Base-by-base conservation (phyloP, 2,888 invertebrate species). In the Terebella lapidaria region DNA sequence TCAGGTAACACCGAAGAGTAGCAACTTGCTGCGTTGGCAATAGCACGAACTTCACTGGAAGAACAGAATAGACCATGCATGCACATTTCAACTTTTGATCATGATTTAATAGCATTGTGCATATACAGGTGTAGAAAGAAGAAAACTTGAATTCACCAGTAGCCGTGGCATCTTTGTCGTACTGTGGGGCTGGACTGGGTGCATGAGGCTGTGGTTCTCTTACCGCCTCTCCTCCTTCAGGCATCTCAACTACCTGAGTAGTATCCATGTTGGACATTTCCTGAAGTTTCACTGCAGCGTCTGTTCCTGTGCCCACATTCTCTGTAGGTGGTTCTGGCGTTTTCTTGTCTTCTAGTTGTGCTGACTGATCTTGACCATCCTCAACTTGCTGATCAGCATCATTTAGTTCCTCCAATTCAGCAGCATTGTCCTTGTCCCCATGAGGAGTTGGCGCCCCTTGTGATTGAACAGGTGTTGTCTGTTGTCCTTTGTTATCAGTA, bases 41-140 rank as follows among this genome's bases (percentile, higher is more conserved):
- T 62, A 80, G 61, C n/a, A 78, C 73, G 68, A 78, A 75, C 64
- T 78, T 78, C 27, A 79, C 79, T 78, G 72, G 54, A 73, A 68
- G n/a, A 45, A 57, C 60, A 57, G 54, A 57, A 49, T 35, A 10
- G n/a, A n/a, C n/a, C n/a, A n/a, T n/a, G n/a, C n/a, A n/a, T n/a
- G n/a, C n/a, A n/a, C n/a, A n/a, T n/a, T n/a, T n/a, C n/a, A n/a
- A n/a, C n/a, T n/a, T n/a, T n/a, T n/a, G n/a, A n/a, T n/a, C n/a
- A n/a, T n/a, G n/a, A n/a, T n/a, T 35, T n/a, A 35, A n/a, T 35
- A 15, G 10, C n/a, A 35, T 35, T 35, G 42, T 35, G 42, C n/a
- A 35, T 35, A 35, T 15, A 35, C 42, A 15, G 42, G n/a, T 10
- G 10, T 35, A 10, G 10, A 10, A 10, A 10, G n/a, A 10, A 15